phyloP scores from a whole-genome alignment of 2,797 vertebrate species.

The Nannoperca australis region DNA sequence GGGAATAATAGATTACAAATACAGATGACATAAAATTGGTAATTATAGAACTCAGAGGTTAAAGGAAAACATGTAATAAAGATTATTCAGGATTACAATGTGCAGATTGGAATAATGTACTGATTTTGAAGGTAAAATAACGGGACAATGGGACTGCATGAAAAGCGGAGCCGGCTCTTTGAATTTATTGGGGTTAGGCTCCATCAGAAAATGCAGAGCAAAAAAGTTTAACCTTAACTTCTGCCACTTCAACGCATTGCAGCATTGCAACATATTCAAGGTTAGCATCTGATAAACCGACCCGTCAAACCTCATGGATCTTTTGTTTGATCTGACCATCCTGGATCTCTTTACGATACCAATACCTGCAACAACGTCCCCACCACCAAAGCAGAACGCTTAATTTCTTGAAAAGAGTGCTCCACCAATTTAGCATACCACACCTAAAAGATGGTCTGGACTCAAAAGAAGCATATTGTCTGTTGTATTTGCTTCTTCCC shows the following conservation, averaged over 20 bases:
- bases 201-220: neutral
- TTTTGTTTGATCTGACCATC: neutral
- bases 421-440: neutral
- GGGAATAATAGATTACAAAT: conserved; percentile 17
- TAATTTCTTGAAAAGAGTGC: too few species aligned
- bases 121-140: conserved; percentile 8
- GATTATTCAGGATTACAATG: neutral
- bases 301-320: neutral
- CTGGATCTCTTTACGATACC: neutral
- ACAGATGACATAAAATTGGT: conserved; percentile 8
- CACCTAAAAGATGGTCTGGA: too few species aligned
- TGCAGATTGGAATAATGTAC: neutral
- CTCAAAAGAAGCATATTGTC: neutral
- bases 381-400: too few species aligned
- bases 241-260: neutral
- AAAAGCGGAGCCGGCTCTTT: neutral
- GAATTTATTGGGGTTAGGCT: neutral
- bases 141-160: neutral
- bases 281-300: neutral
- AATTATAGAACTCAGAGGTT: neutral
- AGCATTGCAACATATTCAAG: neutral
- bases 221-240: neutral
- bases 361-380: too few species aligned
- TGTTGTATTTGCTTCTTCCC: neutral
- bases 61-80: neutral